Base-by-base conservation (phyloP, 2,797 vertebrate genomes). In the Masticophis lateralis region DNA sequence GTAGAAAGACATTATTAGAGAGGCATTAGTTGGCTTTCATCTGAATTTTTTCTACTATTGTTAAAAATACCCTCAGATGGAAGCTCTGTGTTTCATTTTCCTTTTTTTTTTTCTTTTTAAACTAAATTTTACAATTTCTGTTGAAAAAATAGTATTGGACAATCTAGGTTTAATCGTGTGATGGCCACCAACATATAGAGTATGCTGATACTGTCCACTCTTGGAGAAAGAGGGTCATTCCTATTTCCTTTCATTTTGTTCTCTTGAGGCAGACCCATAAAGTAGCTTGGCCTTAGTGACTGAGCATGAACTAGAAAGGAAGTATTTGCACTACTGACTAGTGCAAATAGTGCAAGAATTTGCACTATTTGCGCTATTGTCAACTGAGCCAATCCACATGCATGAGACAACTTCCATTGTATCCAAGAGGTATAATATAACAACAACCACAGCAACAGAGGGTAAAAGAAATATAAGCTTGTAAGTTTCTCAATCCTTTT, bases 21-120 rank as follows among this genome's bases (percentile, higher is more conserved):
- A 95, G 63, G 61, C 47, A 96, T 16, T 91, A 60, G 61, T 95
- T 96, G 79, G 66, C 87, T 97, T 93, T 95, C 96, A 96, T 96
- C 47, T 94, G 55, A 8, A 57, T 94, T 97, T 94, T 20, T 94
- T 96, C 93, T 88, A 90, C 51, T 95, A 92, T 96, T 97, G 96
- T 96, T 96, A 95, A 96, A 25, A 11, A 51, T 56, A 20, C 9
- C 90, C 87, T 96, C 90, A 8, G 7, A 11, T 59, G 47, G 90
- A 97, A 96, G 37, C 32, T 12, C 87, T 91, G 91, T 94, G 16
- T 94, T 10, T 92, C 92, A 95, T 93, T 94, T 94, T 93, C 93
- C 96, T 83, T 93, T 94, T 96, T 55, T 96, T 55, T 28, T n/a
- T 4, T 14, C 91, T 94, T 87, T 79, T 89, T 90, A 95, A 97